Percentiles rank a stretch among this genome's conserved stretches.
Evolutionary conservation across 2,797 vertebrate species (phyloP).

Genomic region (Chaetophractus vellerosus): DNA sequence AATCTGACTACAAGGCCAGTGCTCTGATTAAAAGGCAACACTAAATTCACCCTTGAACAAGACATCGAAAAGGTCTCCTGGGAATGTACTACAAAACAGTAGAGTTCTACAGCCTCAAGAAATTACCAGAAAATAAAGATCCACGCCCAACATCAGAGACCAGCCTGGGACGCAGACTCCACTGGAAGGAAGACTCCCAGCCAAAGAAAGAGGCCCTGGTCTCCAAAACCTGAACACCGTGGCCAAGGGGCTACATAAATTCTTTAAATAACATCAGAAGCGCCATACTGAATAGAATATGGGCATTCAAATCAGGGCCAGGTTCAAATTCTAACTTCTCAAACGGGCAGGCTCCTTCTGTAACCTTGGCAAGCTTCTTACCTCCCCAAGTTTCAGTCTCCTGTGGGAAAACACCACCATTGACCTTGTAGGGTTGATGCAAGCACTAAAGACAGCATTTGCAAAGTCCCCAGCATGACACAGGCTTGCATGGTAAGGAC

Average conservation of each 20-base stretch:
- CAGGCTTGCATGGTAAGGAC: accelerated
- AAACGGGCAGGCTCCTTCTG: background rate
- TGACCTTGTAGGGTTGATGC: background rate
- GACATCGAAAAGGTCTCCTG: background rate
- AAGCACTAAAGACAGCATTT: background rate
- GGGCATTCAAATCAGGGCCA: background rate
- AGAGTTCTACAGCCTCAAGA: background rate
- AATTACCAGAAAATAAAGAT: background rate
- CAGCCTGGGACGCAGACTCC: background rate
- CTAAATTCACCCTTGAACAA: background rate
- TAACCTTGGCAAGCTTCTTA: background rate
- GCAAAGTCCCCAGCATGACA: background rate
- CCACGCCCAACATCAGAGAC: background rate
- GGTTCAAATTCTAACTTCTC: background rate
- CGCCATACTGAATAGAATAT: accelerated
- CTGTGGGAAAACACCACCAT: background rate
- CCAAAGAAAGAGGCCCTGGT: background rate
- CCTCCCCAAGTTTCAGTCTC: background rate
- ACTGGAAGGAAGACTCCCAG: background rate
- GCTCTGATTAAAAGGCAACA: background rate
- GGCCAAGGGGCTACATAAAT: background rate
- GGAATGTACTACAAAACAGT: background rate
- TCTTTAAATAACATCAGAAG: background rate
- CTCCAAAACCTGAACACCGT: background rate
- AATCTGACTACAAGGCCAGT: no score